Percentiles rank a stretch among this genome's conserved stretches.
These are phyloP conservation scores for Diadophis punctatus DNA, from an alignment of 2,113 vertebrate genomes.

Conservation along the genomic window DNA sequence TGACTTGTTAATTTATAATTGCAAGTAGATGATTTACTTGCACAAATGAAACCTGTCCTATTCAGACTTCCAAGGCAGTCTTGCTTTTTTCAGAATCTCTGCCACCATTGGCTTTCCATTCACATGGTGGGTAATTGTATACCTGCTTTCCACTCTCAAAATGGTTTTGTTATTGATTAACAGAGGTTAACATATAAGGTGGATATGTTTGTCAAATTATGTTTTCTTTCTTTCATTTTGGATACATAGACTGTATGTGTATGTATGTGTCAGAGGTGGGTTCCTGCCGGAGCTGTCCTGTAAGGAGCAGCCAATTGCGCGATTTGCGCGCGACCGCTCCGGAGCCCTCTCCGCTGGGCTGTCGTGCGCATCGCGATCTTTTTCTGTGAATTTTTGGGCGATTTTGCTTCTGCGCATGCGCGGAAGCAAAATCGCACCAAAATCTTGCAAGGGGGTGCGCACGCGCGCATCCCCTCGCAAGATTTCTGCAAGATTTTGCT, in stretches of 20 bases:
- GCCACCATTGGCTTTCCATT: neutral
- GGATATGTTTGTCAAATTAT: neutral
- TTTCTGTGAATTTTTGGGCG: too few relatives aligned
- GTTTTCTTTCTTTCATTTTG: neutral
- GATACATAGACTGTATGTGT: neutral
- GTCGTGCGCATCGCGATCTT: too few relatives aligned
- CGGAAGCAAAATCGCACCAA: too few relatives aligned
- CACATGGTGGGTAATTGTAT: neutral
- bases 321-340: too few relatives aligned
- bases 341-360: too few relatives aligned
- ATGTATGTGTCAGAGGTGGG: too few relatives aligned
- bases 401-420: too few relatives aligned
- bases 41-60: neutral
- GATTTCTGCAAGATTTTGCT: too few relatives aligned
- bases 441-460: too few relatives aligned
- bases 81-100: neutral
- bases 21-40: neutral
- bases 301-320: too few relatives aligned
- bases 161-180: neutral
- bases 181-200: neutral
- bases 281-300: too few relatives aligned
- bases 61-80: neutral
- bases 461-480: too few relatives aligned
- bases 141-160: neutral
- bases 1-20: neutral